A percentile compares a stretch with the other conserved stretches of the same genome.
Evolutionary conservation across 2,797 vertebrate species (phyloP).

Genomic region (Thalassophryne amazonica): DNA sequence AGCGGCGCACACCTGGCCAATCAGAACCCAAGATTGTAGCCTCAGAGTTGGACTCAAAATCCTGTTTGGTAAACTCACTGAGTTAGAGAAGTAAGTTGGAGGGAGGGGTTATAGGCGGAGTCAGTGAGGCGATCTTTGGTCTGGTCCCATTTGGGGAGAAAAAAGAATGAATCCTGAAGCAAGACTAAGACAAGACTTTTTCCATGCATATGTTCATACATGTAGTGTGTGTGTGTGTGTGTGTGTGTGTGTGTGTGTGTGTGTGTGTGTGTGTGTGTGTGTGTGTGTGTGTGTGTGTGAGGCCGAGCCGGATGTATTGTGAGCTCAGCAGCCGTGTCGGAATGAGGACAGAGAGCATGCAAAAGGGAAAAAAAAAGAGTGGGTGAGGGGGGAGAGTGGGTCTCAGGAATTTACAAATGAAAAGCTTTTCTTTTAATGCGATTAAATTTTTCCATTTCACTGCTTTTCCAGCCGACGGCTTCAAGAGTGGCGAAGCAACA

Average conservation of each 20-base stretch:
- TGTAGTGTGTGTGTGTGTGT: constrained; percentile 32
- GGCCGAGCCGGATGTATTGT: constrained; percentile 60
- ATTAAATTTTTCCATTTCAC: constrained; percentile 86
- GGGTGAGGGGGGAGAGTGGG: constrained; percentile 39
- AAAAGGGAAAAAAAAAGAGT: constrained; percentile 10
- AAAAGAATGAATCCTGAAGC: too few species aligned
- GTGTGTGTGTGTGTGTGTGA: constrained; percentile 10
- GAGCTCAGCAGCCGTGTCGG: constrained; percentile 67
- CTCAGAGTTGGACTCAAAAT: too few species aligned
- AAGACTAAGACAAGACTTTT: too few species aligned
- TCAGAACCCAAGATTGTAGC: too few species aligned
- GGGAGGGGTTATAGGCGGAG: constrained; percentile 46
- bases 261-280: constrained; percentile 8
- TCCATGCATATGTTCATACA: too few species aligned
- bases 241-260: constrained; percentile 2
- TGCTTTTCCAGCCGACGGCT: constrained; percentile 75
- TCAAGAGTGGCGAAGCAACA: constrained; percentile 58
- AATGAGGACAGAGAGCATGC: constrained; percentile 44
- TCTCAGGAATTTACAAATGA: constrained; percentile 84
- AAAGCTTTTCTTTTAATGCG: constrained; percentile 84
- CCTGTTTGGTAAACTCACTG: constrained; percentile 9
- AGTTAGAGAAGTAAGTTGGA: constrained; percentile 29
- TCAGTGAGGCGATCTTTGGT: constrained; percentile 57
- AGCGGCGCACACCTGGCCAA: too few species aligned
- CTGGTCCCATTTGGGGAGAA: constrained; percentile 47